phyloP scores from a whole-genome alignment of 2,113 vertebrate genomes.

The Elephantulus edwardii region DNA sequence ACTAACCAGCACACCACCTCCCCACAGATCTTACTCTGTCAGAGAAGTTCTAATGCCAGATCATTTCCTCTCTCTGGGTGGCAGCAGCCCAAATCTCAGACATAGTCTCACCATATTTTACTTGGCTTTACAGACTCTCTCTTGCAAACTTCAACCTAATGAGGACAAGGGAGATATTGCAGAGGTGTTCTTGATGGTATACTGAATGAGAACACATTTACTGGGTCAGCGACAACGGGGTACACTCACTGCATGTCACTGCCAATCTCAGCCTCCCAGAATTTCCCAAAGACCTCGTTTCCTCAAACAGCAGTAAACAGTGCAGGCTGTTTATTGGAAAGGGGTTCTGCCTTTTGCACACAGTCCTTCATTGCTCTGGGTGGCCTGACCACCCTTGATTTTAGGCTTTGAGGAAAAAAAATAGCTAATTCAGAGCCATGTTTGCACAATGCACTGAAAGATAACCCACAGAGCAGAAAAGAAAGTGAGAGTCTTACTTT shows the following conservation, averaged over 20 bases:
- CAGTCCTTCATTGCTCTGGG: background rate
- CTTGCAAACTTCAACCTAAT: conserved; percentile 37
- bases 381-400: conserved; percentile 41
- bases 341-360: background rate
- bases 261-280: conserved; percentile 1
- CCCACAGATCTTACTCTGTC: background rate
- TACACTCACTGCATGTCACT: background rate
- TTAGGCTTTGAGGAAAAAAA: background rate
- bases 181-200: conserved; percentile 10
- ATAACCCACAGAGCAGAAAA: conserved; percentile 13
- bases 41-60: background rate
- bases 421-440: background rate
- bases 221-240: background rate
- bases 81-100: conserved; percentile 10
- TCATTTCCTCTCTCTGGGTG: conserved; percentile 31
- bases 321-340: conserved; percentile 38
- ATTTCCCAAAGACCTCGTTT: conserved; percentile 18
- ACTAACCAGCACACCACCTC: background rate
- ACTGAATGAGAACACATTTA: background rate
- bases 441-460: background rate
- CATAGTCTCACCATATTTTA: conserved; percentile 33
- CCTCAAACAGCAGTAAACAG: conserved; percentile 42
- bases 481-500: background rate
- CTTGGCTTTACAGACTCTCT: conserved; percentile 27
- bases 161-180: conserved; percentile 31